phyloP scores from a whole-genome alignment of 2,113 vertebrate genomes.

The Anas platyrhynchos region DNA sequence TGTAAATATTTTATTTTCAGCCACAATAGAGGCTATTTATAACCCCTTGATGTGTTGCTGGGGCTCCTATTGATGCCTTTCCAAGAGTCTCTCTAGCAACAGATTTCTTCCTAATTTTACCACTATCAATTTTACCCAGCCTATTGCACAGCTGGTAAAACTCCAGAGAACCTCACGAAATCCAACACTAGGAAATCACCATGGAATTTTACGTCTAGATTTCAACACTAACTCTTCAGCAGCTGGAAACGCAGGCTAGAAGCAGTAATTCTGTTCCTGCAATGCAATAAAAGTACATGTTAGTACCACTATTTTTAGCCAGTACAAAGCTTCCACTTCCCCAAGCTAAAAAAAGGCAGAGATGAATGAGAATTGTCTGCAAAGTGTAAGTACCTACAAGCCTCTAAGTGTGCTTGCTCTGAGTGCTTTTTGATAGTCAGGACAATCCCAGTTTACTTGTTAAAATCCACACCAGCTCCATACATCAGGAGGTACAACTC shows the following conservation, averaged over 20 bases:
- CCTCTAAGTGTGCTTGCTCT: not conserved
- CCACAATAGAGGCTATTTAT: not conserved
- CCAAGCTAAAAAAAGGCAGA: not conserved
- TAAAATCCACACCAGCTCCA: not conserved
- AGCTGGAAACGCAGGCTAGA: constrained; percentile 38
- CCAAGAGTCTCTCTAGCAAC: not conserved
- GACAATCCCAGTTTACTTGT: not conserved
- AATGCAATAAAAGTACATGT: not conserved
- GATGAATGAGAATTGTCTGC: not conserved
- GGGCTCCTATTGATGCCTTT: not conserved
- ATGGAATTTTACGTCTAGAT: not conserved
- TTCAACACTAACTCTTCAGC: not conserved
- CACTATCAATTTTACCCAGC: not conserved
- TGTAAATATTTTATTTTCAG: constrained; percentile 31
- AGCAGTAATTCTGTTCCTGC: constrained; percentile 7
- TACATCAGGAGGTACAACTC: not conserved
- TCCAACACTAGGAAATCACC: not conserved
- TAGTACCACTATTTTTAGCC: constrained; percentile 65
- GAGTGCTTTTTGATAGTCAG: not conserved
- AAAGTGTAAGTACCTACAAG: not conserved
- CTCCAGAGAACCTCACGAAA: not conserved
- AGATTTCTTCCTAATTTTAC: not conserved
- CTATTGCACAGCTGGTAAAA: not conserved
- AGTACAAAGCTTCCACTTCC: constrained; percentile 52
- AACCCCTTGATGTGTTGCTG: not conserved